Percentiles rank a stretch among this genome's conserved stretches.
phyloP scores from a whole-genome alignment of 2,888 invertebrate species.

The Nomada flava region DNA sequence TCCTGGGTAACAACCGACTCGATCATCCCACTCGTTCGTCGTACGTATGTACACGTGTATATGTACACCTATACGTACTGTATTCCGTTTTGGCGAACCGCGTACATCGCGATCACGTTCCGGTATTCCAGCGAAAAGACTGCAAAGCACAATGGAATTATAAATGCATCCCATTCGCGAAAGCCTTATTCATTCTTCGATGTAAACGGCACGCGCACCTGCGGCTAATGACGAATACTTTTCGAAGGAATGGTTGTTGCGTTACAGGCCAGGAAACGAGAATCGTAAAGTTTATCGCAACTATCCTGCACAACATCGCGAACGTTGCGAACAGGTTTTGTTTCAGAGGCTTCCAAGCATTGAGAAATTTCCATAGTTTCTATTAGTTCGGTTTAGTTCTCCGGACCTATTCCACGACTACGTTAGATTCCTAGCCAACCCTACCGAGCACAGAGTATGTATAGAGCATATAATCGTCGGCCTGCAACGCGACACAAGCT shows the following conservation, averaged over 20 bases:
- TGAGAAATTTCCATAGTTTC: too few relatives aligned
- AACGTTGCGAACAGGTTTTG: neutral
- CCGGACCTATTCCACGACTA: neutral
- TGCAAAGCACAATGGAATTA: too few relatives aligned
- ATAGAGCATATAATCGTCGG: neutral
- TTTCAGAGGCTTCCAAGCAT: too few relatives aligned
- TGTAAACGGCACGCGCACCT: conserved; percentile 19
- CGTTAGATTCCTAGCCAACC: neutral
- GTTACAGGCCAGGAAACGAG: neutral
- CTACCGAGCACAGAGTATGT: neutral
- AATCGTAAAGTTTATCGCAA: conserved; percentile 21
- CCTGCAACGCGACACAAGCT: conserved; percentile 24
- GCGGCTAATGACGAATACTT: conserved; percentile 32
- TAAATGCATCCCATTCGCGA: too few relatives aligned
- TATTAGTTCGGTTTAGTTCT: neutral
- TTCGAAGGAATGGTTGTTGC: conserved; percentile 14
- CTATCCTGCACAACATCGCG: neutral
- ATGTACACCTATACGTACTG: too few relatives aligned
- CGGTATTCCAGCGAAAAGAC: neutral
- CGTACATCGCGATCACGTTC: too few relatives aligned
- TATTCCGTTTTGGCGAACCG: too few relatives aligned
- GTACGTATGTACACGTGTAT: too few relatives aligned
- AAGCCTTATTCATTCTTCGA: neutral
- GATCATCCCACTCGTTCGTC: too few relatives aligned
- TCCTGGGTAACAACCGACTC: too few relatives aligned